These are phyloP conservation scores for Netelia fuscicornis DNA, from an alignment of 2,888 invertebrate species.

Conservation along the genomic window DNA sequence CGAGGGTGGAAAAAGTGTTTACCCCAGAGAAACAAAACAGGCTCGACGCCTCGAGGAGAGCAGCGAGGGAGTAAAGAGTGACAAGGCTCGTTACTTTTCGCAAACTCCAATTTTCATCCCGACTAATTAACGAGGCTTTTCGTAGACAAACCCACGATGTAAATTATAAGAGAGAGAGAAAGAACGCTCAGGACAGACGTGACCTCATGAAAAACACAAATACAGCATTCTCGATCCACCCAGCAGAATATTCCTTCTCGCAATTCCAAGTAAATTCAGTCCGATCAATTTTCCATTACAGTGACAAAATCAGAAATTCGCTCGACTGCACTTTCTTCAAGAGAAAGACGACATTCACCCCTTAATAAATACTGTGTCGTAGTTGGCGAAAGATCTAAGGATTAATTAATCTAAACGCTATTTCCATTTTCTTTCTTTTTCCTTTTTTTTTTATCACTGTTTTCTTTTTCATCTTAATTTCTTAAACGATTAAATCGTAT, in stretches of 20 bases:
- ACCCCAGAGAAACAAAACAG: not conserved
- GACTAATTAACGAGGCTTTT: conserved; percentile 24
- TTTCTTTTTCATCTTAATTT: conserved; percentile 27
- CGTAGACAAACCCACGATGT: not conserved
- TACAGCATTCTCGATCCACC: not conserved
- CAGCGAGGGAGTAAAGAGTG: not conserved
- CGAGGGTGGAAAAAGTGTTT: conserved; percentile 26
- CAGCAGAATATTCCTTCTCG: not conserved
- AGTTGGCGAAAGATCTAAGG: conserved; percentile 82
- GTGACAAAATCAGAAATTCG: not conserved
- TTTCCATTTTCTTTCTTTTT: conserved; percentile 41
- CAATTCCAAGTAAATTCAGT: not conserved
- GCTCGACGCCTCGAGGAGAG: not conserved
- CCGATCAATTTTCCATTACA: not conserved
- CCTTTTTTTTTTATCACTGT: conserved; percentile 17
- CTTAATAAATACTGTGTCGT: conserved; percentile 83
- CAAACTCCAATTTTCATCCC: conserved; percentile 32
- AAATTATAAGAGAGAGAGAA: not conserved
- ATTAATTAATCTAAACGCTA: conserved; percentile 73
- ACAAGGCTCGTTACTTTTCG: conserved; percentile 24
- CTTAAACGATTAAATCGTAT: conserved; percentile 68
- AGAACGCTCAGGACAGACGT: not conserved
- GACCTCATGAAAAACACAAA: conserved; percentile 2
- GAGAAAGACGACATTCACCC: conserved; percentile 44
- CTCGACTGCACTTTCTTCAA: not conserved